These are phyloP conservation scores for Muschampia plurimacula DNA, from an alignment of 2,888 invertebrate species.

Conservation along the genomic window DNA sequence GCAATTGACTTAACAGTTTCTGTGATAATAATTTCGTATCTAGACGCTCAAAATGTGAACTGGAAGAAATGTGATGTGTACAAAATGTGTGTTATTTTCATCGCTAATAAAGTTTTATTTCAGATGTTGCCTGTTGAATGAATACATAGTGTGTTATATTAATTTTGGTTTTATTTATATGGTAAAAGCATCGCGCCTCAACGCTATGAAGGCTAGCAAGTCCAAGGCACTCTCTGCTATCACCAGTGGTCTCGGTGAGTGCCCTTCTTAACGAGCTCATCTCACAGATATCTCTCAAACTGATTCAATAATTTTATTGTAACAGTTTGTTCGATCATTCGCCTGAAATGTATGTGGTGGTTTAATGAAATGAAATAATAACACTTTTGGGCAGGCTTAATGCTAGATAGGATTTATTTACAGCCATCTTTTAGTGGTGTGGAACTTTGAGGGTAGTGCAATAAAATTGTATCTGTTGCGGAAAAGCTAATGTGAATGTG, in stretches of 20 bases:
- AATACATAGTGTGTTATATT: constrained; percentile 80
- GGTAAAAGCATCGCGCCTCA: constrained; percentile 89
- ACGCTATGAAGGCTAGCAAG: constrained; percentile 90
- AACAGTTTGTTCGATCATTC: constrained; percentile 68
- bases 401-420: too few relatives aligned
- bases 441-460: too few relatives aligned
- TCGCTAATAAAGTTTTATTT: constrained; percentile 82
- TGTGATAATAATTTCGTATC: constrained; percentile 58
- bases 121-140: constrained; percentile 75
- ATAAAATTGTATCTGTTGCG: too few relatives aligned
- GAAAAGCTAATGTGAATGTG: too few relatives aligned
- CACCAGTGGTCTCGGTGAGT: constrained; percentile 97
- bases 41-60: constrained; percentile 43
- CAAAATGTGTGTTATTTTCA: constrained; percentile 58
- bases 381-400: too few relatives aligned
- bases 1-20: constrained; percentile 62
- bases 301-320: constrained; percentile 15
- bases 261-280: constrained; percentile 51
- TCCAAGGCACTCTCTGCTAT: constrained; percentile 96
- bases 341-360: constrained; percentile 64
- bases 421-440: too few relatives aligned
- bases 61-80: constrained; percentile 62
- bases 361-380: constrained; percentile 46
- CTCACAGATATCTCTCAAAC: constrained; percentile 49
- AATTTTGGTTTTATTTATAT: constrained; percentile 87